These are phyloP conservation scores for Haplochromis burtoni DNA, from an alignment of 2,113 vertebrate species.

Conservation along the genomic window DNA sequence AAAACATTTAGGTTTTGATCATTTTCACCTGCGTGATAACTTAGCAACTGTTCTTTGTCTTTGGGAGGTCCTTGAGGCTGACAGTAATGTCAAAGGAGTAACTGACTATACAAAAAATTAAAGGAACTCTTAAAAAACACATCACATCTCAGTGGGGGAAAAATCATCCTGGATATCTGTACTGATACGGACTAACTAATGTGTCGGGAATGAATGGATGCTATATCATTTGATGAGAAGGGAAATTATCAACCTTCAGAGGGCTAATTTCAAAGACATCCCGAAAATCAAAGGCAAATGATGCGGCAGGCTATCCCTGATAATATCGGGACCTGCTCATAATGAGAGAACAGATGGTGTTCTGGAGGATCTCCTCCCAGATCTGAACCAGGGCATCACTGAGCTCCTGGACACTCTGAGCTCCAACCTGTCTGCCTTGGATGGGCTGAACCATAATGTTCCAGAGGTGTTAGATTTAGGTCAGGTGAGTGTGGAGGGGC, in stretches of 20 bases:
- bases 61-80: neutral
- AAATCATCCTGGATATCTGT: neutral
- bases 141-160: neutral
- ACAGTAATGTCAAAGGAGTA: neutral
- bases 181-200: neutral
- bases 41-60: neutral
- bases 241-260: neutral
- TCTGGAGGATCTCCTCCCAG: neutral
- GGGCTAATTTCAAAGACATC: neutral
- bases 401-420: neutral
- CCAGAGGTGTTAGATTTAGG: neutral
- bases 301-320: neutral
- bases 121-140: neutral
- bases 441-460: neutral
- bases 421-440: neutral
- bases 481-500: neutral
- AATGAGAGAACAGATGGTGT: neutral
- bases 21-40: neutral
- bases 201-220: neutral
- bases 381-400: neutral
- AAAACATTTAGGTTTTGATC: neutral
- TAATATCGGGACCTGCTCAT: neutral
- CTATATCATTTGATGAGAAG: neutral
- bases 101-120: neutral
- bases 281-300: neutral